A percentile compares a stretch with the other conserved stretches of the same genome.
phyloP scores from a whole-genome alignment of 2,113 vertebrate genomes.

The Rhizomys pruinosus region DNA sequence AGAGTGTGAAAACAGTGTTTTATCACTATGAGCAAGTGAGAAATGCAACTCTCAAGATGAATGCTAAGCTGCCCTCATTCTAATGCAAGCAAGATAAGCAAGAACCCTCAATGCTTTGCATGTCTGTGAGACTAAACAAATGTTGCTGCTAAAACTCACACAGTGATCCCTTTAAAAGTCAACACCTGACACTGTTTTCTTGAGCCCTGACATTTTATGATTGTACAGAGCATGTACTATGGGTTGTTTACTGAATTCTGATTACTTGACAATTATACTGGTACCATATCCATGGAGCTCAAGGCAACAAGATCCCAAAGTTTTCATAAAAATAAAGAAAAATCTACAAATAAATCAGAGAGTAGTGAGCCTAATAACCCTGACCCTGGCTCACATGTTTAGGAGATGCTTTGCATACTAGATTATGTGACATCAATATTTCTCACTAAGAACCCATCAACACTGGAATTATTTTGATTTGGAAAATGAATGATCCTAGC shows the following conservation, averaged over 20 bases:
- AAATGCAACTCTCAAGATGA: not conserved
- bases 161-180: conserved; percentile 47
- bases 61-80: not conserved
- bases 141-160: conserved; percentile 60
- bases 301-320: not conserved
- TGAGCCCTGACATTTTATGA: conserved; percentile 52
- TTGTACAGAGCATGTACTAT: not conserved
- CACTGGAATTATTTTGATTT: too few relatives aligned
- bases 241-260: conserved; percentile 43
- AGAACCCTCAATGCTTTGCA: not conserved
- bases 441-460: too few relatives aligned
- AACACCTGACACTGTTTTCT: conserved; percentile 17
- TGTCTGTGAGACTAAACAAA: conserved; percentile 30
- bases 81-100: not conserved
- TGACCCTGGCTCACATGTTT: too few relatives aligned
- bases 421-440: too few relatives aligned
- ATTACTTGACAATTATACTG: conserved; percentile 13
- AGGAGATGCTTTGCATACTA: too few relatives aligned
- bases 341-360: too few relatives aligned
- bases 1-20: not conserved
- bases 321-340: too few relatives aligned
- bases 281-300: not conserved
- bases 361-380: too few relatives aligned
- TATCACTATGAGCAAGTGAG: not conserved
- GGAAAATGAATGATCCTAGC: too few relatives aligned